Evolutionary conservation across 2,888 invertebrate species (phyloP).

Genomic region (Trachelus tabidus): DNA sequence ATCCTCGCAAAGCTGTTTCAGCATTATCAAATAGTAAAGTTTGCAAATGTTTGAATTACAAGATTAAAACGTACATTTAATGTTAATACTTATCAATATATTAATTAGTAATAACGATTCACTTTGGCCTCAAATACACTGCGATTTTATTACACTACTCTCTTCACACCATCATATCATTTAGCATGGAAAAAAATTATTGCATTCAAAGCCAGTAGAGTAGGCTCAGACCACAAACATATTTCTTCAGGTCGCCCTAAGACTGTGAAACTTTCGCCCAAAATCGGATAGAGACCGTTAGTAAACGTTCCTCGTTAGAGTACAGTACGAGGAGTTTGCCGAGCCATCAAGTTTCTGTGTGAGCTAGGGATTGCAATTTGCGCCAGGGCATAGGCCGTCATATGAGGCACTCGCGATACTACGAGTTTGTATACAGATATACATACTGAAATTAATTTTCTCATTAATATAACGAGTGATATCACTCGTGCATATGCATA

Average conservation of each 20-base stretch:
- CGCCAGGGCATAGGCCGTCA: not conserved
- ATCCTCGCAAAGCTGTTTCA: not conserved
- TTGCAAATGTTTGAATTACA: not conserved
- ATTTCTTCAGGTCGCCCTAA: not conserved
- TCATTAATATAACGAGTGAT: conserved; percentile 11
- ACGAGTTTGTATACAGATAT: conserved; percentile 28
- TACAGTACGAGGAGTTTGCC: not conserved
- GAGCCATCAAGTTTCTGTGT: not conserved
- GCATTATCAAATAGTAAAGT: not conserved
- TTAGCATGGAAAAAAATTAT: not conserved
- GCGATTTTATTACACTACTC: no score
- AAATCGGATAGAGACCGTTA: not conserved
- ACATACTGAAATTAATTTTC: conserved; percentile 38
- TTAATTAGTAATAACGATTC: not conserved
- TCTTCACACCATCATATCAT: not conserved
- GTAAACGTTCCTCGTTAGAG: not conserved
- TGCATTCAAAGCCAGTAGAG: not conserved
- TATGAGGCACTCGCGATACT: conserved; percentile 17
- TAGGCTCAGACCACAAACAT: not conserved
- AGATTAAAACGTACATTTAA: not conserved
- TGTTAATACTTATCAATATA: not conserved
- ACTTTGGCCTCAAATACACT: no score
- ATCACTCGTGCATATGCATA: no score
- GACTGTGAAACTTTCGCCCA: not conserved
- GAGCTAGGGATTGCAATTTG: conserved; percentile 5